phyloP scores from a whole-genome alignment of 2,888 invertebrate species.

The Hydrotaea cyrtoneurina region DNA sequence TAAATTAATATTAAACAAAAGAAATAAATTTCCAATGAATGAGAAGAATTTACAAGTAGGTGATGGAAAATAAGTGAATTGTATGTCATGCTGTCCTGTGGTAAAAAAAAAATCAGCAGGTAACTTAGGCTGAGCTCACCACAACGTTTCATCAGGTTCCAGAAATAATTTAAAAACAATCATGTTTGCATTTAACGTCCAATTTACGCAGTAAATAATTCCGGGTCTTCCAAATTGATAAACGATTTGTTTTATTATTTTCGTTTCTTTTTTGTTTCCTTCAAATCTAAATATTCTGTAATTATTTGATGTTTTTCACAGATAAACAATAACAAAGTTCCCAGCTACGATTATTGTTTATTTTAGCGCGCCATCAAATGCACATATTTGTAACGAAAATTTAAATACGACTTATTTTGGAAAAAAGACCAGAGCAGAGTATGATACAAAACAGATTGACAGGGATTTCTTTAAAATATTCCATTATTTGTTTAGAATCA shows the following conservation, averaged over 20 bases:
- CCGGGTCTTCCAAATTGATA: too few species aligned
- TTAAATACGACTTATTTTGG: background rate
- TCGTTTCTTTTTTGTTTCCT: background rate
- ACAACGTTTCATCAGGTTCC: too few species aligned
- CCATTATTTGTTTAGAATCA: conserved; percentile 26
- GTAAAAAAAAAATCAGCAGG: too few species aligned
- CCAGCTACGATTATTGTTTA: background rate
- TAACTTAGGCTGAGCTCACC: too few species aligned
- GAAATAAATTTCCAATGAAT: background rate
- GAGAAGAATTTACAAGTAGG: too few species aligned
- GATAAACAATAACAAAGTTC: background rate
- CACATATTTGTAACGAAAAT: background rate
- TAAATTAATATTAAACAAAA: background rate
- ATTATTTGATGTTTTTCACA: background rate
- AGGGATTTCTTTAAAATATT: conserved; percentile 7
- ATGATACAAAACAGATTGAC: conserved; percentile 29
- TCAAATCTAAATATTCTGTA: background rate
- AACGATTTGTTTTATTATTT: background rate
- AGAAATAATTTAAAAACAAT: too few species aligned
- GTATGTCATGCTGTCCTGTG: too few species aligned
- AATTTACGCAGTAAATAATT: too few species aligned
- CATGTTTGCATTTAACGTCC: too few species aligned
- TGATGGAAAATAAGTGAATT: too few species aligned
- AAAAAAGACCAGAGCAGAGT: background rate
- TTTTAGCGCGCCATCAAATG: background rate